Conservation (phyloP, 2,797 vertebrate genomes). For the Spondyliosoma cantharus region DNA sequence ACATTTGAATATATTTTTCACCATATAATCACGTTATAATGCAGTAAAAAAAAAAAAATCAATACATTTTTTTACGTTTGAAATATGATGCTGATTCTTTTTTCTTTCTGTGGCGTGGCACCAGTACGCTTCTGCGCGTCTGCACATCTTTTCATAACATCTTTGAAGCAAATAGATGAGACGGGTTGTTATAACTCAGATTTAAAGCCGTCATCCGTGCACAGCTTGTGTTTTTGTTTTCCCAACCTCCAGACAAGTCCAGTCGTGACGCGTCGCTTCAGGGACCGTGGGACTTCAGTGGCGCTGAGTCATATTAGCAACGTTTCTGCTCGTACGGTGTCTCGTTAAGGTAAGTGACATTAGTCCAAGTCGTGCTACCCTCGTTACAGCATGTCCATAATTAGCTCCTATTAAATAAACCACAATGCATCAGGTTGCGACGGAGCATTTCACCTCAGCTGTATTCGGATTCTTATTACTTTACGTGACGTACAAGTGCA, state of each 20-base stretch:
- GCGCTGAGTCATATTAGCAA: background rate
- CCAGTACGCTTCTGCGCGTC: background rate
- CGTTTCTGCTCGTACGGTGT: background rate
- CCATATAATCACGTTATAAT: no score
- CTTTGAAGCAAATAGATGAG: background rate
- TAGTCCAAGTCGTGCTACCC: background rate
- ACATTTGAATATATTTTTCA: no score
- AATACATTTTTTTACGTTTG: no score
- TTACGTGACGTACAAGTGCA: background rate
- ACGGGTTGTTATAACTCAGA: background rate
- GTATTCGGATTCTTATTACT: no score
- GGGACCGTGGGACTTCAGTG: background rate
- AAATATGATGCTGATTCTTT: no score
- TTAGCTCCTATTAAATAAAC: slow-evolving; percentile 12
- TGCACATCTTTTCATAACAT: background rate
- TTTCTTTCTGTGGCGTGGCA: no score
- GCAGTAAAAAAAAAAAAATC: no score
- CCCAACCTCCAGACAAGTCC: slow-evolving; percentile 33
- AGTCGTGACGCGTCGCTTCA: slow-evolving; percentile 18
- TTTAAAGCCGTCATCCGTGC: background rate
- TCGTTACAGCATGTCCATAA: background rate
- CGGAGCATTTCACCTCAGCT: background rate
- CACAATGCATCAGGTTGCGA: background rate
- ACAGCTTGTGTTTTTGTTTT: slow-evolving; percentile 20
- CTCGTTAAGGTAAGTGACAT: background rate